A percentile compares a stretch with the other conserved stretches of the same genome.
Conservation (phyloP, 2,888 invertebrate genomes). For the Himalopsyche tibetana region DNA sequence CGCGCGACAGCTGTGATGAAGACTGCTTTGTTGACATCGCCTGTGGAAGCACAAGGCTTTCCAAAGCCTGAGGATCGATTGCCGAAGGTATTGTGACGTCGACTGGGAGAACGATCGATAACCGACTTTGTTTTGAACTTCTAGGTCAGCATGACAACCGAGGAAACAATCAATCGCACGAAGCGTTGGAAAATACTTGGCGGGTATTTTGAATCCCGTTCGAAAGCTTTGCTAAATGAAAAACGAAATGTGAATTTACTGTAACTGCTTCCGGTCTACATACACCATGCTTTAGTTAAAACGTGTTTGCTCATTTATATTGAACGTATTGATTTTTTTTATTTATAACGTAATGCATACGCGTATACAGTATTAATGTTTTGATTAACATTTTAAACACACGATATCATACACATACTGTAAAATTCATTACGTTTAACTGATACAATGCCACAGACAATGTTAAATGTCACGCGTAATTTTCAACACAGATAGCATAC, state of each 20-base stretch:
- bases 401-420: too few relatives aligned
- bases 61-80: constrained; percentile 55
- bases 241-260: not conserved
- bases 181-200: constrained; percentile 13
- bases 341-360: too few relatives aligned
- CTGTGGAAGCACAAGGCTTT: constrained; percentile 50
- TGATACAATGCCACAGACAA: too few relatives aligned
- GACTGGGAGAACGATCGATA: constrained; percentile 61
- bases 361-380: too few relatives aligned
- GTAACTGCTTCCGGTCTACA: too few relatives aligned
- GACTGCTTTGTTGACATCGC: constrained; percentile 55
- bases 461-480: too few relatives aligned
- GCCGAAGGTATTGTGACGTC: constrained; percentile 55
- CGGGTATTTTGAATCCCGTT: constrained; percentile 44
- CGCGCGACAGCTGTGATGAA: constrained; percentile 54
- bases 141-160: constrained; percentile 65
- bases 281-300: too few relatives aligned
- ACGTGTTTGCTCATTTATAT: too few relatives aligned
- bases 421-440: too few relatives aligned
- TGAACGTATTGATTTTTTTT: too few relatives aligned
- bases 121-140: constrained; percentile 64
- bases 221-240: constrained; percentile 9
- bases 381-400: too few relatives aligned
- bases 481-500: too few relatives aligned
- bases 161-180: constrained; percentile 58